Evolutionary conservation across 2,888 invertebrate genomes (phyloP).

Genomic region (Saturnia pavonia): DNA sequence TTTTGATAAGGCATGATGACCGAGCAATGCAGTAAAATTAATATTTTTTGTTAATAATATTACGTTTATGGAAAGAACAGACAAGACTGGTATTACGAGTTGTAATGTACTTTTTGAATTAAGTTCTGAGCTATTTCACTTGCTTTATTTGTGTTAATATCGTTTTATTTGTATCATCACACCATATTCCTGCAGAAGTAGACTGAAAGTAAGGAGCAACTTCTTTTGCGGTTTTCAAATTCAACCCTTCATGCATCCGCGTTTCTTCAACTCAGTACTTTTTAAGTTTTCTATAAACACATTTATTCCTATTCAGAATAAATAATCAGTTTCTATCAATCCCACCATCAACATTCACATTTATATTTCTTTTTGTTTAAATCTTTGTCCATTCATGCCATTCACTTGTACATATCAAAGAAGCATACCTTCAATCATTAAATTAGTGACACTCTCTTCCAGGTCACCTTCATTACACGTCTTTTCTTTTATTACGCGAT

Average conservation of each 20-base stretch:
- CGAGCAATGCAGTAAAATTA: constrained; percentile 38
- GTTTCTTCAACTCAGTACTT: not conserved
- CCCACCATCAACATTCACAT: too few relatives aligned
- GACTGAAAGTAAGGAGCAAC: not conserved
- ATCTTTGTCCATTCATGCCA: not conserved
- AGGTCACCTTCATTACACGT: not conserved
- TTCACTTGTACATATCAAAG: not conserved
- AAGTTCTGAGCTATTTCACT: not conserved
- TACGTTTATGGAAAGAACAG: constrained; percentile 22
- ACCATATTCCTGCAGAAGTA: not conserved
- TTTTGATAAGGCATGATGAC: constrained; percentile 30
- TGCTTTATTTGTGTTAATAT: not conserved
- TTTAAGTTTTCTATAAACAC: not conserved
- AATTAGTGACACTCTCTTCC: not conserved
- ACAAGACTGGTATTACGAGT: constrained; percentile 38
- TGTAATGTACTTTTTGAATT: constrained; percentile 32
- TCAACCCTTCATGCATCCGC: not conserved
- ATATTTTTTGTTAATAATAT: constrained; percentile 28
- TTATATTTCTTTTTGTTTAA: too few relatives aligned
- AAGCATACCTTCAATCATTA: not conserved
- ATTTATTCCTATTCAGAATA: not conserved
- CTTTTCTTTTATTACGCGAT: not conserved
- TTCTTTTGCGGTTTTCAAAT: not conserved
- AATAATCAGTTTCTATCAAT: too few relatives aligned
- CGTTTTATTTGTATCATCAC: not conserved